Conservation (phyloP, 2,113 vertebrate genomes). For the Protomyctophum bolini region DNA sequence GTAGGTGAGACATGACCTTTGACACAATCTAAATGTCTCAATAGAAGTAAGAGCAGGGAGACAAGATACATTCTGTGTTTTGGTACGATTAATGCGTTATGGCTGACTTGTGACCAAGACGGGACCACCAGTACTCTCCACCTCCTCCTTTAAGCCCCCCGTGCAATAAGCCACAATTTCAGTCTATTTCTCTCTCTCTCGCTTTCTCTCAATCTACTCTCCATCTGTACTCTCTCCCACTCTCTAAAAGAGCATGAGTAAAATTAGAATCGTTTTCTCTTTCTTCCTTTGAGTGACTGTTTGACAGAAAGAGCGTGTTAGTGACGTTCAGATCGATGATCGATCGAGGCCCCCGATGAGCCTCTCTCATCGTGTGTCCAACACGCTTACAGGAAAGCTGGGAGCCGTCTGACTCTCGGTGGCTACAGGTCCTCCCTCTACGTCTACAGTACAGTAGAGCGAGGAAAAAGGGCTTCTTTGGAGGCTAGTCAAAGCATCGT, state of each 20-base stretch:
- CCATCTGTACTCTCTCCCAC: constrained; percentile 48
- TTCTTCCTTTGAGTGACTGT: constrained; percentile 33
- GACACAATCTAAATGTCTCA: too few relatives aligned
- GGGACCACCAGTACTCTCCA: constrained; percentile 54
- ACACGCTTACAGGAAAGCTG: constrained; percentile 42
- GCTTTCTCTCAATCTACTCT: constrained; percentile 48
- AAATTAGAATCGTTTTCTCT: constrained; percentile 10
- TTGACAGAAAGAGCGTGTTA: constrained; percentile 18
- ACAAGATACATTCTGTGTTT: neutral
- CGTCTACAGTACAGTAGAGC: constrained; percentile 12
- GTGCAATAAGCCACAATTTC: constrained; percentile 54
- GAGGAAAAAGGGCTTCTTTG: neutral
- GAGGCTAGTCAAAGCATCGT: neutral
- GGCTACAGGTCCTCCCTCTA: constrained; percentile 23
- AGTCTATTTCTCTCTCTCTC: constrained; percentile 38
- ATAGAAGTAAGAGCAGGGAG: too few relatives aligned
- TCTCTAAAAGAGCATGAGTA: constrained; percentile 43
- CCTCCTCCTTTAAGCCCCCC: constrained; percentile 50
- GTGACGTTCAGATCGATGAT: neutral
- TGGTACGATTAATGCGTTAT: constrained; percentile 24
- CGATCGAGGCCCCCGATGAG: neutral
- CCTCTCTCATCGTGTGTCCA: constrained; percentile 17
- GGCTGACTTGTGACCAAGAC: constrained; percentile 41
- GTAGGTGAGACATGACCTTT: too few relatives aligned
- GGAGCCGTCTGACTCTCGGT: constrained; percentile 28